phyloP scores from a whole-genome alignment of 2,797 vertebrate genomes.

The Tenualosa thibaudeaui region DNA sequence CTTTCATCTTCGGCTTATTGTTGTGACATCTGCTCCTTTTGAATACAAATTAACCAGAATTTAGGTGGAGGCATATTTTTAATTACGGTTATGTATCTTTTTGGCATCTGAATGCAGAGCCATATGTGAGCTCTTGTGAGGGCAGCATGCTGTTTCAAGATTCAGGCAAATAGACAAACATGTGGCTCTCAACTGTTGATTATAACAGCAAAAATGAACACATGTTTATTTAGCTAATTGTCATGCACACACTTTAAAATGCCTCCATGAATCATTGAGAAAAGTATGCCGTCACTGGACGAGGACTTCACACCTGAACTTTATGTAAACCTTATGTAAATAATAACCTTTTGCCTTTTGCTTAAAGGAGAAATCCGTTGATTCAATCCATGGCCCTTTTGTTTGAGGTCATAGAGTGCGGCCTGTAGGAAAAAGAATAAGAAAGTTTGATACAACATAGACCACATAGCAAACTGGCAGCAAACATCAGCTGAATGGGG shows the following conservation, averaged over 20 bases:
- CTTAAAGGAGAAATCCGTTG: too few species aligned
- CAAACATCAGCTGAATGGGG: too few species aligned
- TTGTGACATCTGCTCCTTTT: not conserved
- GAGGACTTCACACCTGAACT: too few species aligned
- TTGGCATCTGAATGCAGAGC: slow-evolving; percentile 4
- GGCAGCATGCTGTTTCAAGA: not conserved
- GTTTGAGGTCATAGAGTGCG: too few species aligned
- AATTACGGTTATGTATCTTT: slow-evolving; percentile 1
- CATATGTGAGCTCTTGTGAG: not conserved
- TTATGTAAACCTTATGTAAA: too few species aligned
- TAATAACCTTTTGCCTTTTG: too few species aligned
- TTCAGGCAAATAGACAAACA: slow-evolving; percentile 1
- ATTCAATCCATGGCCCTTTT: too few species aligned
- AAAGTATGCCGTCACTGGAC: not conserved
- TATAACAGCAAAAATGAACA: not conserved
- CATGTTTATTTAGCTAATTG: not conserved
- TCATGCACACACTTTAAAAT: not conserved
- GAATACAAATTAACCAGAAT: not conserved
- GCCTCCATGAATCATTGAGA: not conserved
- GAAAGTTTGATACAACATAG: too few species aligned
- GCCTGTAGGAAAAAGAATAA: too few species aligned
- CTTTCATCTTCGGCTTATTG: not conserved
- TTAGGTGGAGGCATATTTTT: not conserved
- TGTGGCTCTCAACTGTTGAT: not conserved
- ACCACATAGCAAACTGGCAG: too few species aligned